These are phyloP conservation scores for Mormyrops attenuatus DNA, from an alignment of 2,797 vertebrate genomes.

Conservation along the genomic window DNA sequence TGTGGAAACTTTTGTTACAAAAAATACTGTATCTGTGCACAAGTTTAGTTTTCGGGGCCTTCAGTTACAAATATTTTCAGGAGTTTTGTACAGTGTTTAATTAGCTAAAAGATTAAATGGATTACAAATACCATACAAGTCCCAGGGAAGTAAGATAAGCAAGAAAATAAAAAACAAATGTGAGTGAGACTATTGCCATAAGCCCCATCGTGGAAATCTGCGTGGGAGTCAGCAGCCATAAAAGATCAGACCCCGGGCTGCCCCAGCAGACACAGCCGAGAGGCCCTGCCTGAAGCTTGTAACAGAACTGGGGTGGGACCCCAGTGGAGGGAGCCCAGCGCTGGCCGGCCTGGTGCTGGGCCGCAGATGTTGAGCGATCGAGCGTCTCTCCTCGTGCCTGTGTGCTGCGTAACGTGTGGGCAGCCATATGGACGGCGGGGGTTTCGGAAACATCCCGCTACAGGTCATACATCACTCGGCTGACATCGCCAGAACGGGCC, in stretches of 20 bases:
- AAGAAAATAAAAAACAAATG: background rate
- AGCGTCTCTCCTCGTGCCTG: constrained; percentile 47
- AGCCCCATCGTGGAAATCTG: background rate
- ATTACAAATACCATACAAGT: background rate
- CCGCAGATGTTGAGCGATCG: constrained; percentile 66
- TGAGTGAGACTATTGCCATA: background rate
- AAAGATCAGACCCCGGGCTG: constrained; percentile 30
- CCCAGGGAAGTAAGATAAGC: background rate
- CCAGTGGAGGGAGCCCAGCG: constrained; percentile 57
- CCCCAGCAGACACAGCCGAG: background rate
- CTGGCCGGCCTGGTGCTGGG: constrained; percentile 53
- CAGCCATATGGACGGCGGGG: constrained; percentile 75
- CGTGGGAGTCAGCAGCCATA: background rate
- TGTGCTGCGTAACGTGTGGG: constrained; percentile 68
- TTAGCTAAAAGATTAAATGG: background rate
- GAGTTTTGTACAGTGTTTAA: background rate
- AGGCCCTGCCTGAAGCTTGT: background rate
- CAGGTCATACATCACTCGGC: constrained; percentile 81
- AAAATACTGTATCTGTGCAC: background rate
- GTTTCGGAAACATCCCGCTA: constrained; percentile 87
- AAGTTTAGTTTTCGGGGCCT: background rate
- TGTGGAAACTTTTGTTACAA: background rate
- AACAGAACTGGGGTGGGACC: constrained; percentile 48
- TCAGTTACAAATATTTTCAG: background rate
- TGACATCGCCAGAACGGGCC: constrained; percentile 80